phyloP scores from a whole-genome alignment of 2,113 vertebrate genomes.

The Opisthocomus hoazin region DNA sequence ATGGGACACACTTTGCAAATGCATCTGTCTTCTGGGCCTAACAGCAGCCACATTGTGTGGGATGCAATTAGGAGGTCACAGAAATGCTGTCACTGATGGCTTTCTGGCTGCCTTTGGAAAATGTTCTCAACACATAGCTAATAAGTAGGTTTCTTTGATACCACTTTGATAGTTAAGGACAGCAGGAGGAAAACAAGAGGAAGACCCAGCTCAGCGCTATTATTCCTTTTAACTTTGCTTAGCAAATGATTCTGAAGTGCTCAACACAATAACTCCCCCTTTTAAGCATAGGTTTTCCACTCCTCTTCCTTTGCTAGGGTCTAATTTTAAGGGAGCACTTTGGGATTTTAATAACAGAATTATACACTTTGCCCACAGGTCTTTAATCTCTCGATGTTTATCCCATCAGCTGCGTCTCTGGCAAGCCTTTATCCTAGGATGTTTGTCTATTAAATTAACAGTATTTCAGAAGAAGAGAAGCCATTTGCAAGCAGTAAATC shows the following conservation, averaged over 20 bases:
- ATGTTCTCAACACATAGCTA: conserved; percentile 37
- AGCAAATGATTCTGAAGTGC: conserved; percentile 56
- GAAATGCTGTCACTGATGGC: conserved; percentile 15
- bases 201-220: background rate
- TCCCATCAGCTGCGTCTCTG: conserved; percentile 65
- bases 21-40: conserved; percentile 12
- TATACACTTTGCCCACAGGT: conserved; percentile 57
- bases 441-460: conserved; percentile 78
- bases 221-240: conserved; percentile 55
- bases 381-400: conserved; percentile 72
- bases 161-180: conserved; percentile 49
- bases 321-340: conserved; percentile 59
- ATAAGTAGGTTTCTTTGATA: conserved; percentile 55
- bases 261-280: conserved; percentile 35
- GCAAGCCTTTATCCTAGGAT: conserved; percentile 68
- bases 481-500: conserved; percentile 73
- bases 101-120: conserved; percentile 41
- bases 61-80: conserved; percentile 48
- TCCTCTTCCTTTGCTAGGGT: conserved; percentile 31
- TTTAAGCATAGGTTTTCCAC: conserved; percentile 52
- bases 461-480: conserved; percentile 65
- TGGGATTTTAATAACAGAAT: conserved; percentile 67
- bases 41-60: background rate
- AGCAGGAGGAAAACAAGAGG: conserved; percentile 48
- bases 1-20: conserved; percentile 9